A percentile compares a stretch with the other conserved stretches of the same genome.
These are phyloP conservation scores for Anastrepha ludens DNA, from an alignment of 1,140 invertebrate genomes.

Conservation along the genomic window DNA sequence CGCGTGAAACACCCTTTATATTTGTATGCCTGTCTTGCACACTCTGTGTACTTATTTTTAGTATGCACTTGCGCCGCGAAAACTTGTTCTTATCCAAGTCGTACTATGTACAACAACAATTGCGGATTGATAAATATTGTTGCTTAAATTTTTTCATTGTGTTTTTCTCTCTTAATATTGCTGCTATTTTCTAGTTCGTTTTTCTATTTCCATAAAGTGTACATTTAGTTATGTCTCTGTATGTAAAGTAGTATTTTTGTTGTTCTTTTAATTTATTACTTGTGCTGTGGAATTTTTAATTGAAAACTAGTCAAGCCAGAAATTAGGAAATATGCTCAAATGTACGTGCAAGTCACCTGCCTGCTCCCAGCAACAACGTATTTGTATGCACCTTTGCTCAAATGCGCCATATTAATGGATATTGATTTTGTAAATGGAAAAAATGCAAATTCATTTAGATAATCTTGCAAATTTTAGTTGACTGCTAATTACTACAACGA, in stretches of 20 bases:
- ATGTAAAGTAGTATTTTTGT: background rate
- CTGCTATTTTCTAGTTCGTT: background rate
- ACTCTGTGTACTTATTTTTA: too few relatives aligned
- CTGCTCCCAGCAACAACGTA: background rate
- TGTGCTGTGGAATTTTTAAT: slow-evolving; percentile 41
- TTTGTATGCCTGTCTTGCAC: too few relatives aligned
- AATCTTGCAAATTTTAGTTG: slow-evolving; percentile 2
- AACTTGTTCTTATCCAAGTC: background rate
- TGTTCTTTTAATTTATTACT: background rate
- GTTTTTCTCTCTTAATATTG: background rate
- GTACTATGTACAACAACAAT: background rate
- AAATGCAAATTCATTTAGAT: background rate
- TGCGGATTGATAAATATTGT: background rate
- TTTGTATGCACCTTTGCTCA: background rate
- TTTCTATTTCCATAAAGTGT: background rate
- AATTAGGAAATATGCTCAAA: slow-evolving; percentile 20
- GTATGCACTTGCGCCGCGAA: too few relatives aligned
- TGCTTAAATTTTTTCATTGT: background rate
- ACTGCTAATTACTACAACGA: background rate
- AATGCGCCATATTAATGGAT: background rate
- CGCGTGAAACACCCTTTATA: too few relatives aligned
- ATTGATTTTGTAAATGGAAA: background rate
- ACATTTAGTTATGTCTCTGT: background rate
- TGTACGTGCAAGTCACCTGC: background rate
- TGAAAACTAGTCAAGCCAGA: slow-evolving; percentile 52